Evolutionary conservation across 2,797 vertebrate genomes (phyloP).

Genomic region (Sarcophilus harrisii): DNA sequence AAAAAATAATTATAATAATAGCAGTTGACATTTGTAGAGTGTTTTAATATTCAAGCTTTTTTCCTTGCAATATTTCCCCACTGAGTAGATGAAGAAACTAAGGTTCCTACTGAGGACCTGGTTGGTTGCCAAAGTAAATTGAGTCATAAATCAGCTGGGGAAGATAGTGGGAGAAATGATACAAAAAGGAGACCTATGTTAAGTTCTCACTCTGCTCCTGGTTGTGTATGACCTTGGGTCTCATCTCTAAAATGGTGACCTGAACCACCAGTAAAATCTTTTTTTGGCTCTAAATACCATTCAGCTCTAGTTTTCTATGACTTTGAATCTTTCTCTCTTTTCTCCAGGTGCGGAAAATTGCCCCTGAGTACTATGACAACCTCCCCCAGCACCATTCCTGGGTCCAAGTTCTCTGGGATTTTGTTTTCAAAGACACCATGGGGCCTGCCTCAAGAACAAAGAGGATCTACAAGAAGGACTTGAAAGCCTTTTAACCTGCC

Average conservation of each 20-base stretch:
- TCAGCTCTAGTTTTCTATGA: neutral
- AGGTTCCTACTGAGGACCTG: neutral
- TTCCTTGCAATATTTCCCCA: neutral
- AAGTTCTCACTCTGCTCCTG: neutral
- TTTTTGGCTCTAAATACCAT: neutral
- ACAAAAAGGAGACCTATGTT: neutral
- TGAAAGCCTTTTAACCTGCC: constrained; percentile 38
- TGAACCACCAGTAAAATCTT: neutral
- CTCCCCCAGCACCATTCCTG: constrained; percentile 96
- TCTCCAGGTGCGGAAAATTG: constrained; percentile 95
- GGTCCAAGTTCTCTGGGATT: constrained; percentile 96
- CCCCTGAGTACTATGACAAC: constrained; percentile 95
- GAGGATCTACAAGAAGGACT: constrained; percentile 89
- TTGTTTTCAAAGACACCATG: constrained; percentile 94
- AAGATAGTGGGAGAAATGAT: neutral
- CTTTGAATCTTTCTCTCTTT: neutral
- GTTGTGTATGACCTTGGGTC: neutral
- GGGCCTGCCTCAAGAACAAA: constrained; percentile 95
- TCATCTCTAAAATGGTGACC: neutral
- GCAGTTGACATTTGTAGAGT: neutral
- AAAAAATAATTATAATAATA: neutral
- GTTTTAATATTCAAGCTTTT: neutral
- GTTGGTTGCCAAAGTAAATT: neutral
- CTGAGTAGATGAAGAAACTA: neutral
- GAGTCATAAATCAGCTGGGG: neutral